Conservation (phyloP, 2,797 vertebrate species). For the Myotis daubentonii region DNA sequence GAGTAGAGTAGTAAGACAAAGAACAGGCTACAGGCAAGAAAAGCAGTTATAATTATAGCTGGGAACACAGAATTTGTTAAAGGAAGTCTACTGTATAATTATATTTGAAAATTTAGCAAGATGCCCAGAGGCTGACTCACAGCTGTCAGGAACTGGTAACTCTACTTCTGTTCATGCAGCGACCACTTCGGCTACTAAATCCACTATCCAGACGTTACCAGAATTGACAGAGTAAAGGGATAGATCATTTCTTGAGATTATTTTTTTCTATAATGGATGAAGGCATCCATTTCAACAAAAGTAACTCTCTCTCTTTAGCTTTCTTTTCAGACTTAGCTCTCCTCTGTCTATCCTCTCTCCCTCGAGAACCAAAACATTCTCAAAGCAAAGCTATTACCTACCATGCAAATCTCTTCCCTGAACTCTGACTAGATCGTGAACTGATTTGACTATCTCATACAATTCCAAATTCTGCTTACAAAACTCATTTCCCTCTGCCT, state of each 20-base stretch:
- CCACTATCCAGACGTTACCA: conserved; percentile 66
- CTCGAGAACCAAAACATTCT: conserved; percentile 10
- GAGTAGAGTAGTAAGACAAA: conserved; percentile 84
- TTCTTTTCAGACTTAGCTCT: background rate
- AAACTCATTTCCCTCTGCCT: background rate
- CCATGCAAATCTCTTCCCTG: background rate
- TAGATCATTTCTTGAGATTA: conserved; percentile 61
- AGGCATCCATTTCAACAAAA: conserved; percentile 49
- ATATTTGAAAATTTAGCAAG: conserved; percentile 89
- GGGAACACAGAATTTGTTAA: conserved; percentile 87
- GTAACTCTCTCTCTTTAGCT: background rate
- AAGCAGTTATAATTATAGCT: conserved; percentile 86
- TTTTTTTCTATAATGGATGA: conserved; percentile 16
- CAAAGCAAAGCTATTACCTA: background rate
- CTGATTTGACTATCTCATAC: background rate
- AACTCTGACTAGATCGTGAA: conserved; percentile 29
- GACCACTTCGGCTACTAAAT: conserved; percentile 75
- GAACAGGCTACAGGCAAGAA: conserved; percentile 85
- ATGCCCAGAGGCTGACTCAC: conserved; percentile 88
- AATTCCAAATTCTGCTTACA: conserved; percentile 22
- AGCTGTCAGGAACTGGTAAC: conserved; percentile 87
- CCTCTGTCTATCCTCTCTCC: background rate
- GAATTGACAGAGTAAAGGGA: conserved; percentile 57
- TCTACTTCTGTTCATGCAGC: conserved; percentile 81
- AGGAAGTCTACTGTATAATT: conserved; percentile 90